phyloP scores from a whole-genome alignment of 2,113 vertebrate genomes.

The Poecile atricapillus region DNA sequence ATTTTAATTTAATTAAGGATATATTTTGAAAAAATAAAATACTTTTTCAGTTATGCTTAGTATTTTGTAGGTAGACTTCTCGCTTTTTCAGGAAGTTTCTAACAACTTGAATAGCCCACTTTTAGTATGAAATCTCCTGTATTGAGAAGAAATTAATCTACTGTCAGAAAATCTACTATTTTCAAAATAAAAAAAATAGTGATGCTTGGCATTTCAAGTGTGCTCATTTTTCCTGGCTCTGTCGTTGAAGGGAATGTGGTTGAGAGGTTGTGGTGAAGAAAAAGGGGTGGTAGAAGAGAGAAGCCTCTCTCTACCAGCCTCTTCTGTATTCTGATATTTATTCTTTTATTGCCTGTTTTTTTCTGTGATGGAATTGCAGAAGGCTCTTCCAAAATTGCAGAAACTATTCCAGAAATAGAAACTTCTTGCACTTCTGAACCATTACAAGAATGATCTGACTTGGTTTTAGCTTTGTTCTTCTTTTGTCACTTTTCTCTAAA shows the following conservation, averaged over 20 bases:
- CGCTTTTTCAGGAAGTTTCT: constrained; percentile 47
- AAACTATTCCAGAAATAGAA: neutral
- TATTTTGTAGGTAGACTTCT: constrained; percentile 36
- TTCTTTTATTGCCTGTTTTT: constrained; percentile 6
- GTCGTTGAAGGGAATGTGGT: constrained; percentile 39
- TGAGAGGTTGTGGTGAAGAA: neutral
- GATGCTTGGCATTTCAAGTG: constrained; percentile 36
- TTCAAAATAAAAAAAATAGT: constrained; percentile 47
- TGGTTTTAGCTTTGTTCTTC: neutral
- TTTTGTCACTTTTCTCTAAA: neutral
- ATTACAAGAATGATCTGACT: neutral
- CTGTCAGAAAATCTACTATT: neutral
- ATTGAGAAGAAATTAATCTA: constrained; percentile 12
- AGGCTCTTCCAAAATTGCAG: neutral
- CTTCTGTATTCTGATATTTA: neutral
- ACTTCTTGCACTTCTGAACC: neutral
- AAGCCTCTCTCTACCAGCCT: neutral
- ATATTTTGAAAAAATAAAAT: constrained; percentile 24
- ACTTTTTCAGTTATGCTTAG: neutral
- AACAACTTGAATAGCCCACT: constrained; percentile 45
- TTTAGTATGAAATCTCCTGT: constrained; percentile 30
- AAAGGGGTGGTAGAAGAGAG: neutral
- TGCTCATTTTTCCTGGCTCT: constrained; percentile 59
- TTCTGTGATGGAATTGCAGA: neutral
- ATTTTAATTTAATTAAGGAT: constrained; percentile 19